Evolutionary conservation across 2,888 invertebrate species (phyloP), one percentile per base, ranked within the genome.

Genomic region (Saturnia pavonia): DNA sequence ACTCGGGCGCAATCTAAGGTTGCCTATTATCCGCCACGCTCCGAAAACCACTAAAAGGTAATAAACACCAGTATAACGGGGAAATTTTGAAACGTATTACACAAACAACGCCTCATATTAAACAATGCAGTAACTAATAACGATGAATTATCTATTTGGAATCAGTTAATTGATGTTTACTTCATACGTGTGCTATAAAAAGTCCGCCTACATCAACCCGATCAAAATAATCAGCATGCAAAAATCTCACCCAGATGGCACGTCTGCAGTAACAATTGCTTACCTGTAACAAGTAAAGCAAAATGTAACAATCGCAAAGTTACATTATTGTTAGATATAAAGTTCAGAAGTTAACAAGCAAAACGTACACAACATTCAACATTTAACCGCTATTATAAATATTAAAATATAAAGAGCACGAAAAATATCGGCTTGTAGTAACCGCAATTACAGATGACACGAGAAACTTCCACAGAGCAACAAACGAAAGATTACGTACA

Each of bases 11-110:
- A 90, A 90, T 90, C 88, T 91, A 91, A 92, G 93, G 92, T 91
- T 92, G 91, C 90, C 91, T 91, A 91, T 92, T 91, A 91, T 88
- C 85, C 91, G 94, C 91, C 88, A 94, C 94, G 94, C 94, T 94
- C 94, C 94, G 92, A 94, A 94, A 92, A 93, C 75, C 92, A 93
- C 85, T 88, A 89, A 93, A 92, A 92, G 90, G 91, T 89, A 92
- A 60, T 27, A 19, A 51, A 88, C 88, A 87, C 86, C 88, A 88
- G 87, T 89, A 86, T 88, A 85, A 90, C 90, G 91, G 92, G 90
- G 91, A 90, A 91, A 89, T 93, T 92, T 92, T 92, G 91, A 90
- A 94, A 94, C 87, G 77, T 77, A 79, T 94, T 94, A 87, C 92
- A 86, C 89, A 93, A 94, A 89, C 85, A 81, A 85, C 84, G 83